Evolutionary conservation across 2,113 vertebrate species (phyloP).

Genomic region (Mionectes macconnelli): DNA sequence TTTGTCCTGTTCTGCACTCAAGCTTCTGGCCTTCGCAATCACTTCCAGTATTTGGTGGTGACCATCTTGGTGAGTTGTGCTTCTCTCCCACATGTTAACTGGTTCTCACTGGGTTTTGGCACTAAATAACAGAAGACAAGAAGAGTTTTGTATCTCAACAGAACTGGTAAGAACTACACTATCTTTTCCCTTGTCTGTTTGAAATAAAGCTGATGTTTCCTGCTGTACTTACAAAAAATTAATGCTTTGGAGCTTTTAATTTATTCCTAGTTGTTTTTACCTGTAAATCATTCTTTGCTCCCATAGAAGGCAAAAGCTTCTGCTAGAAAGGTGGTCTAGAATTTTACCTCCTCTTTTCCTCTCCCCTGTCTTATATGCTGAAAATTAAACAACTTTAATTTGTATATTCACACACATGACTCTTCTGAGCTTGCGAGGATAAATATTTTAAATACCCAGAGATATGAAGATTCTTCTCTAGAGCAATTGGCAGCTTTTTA

Average conservation of each 20-base stretch:
- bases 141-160: background rate
- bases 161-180: background rate
- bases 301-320: background rate
- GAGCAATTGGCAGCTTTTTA: background rate
- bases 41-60: constrained; percentile 92
- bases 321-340: background rate
- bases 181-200: background rate
- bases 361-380: background rate
- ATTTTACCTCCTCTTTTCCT: background rate
- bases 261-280: background rate
- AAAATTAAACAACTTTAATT: constrained; percentile 3
- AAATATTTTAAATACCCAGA: constrained; percentile 44
- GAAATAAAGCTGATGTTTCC: background rate
- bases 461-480: background rate
- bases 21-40: constrained; percentile 82
- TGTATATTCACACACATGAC: background rate
- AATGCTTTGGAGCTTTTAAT: background rate
- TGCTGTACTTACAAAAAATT: background rate
- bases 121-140: background rate
- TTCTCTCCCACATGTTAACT: background rate
- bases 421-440: background rate
- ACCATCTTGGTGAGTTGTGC: constrained; percentile 88
- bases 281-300: background rate
- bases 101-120: background rate
- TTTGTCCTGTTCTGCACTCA: constrained; percentile 96